Evolutionary conservation across 2,113 vertebrate genomes (phyloP).

Genomic region (Rhegmatorhina hoffmannsi): DNA sequence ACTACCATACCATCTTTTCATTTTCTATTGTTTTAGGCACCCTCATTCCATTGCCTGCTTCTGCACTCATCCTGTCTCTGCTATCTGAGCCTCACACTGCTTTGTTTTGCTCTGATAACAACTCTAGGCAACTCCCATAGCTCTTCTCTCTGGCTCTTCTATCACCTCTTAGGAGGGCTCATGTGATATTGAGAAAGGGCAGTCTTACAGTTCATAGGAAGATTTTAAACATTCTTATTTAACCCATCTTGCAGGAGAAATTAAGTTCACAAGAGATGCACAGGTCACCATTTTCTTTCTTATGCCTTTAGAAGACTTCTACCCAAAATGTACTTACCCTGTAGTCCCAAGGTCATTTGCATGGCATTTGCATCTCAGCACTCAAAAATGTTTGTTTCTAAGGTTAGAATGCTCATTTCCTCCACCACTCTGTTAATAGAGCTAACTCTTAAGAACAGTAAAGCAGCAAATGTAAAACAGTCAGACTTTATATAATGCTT

Average conservation of each 20-base stretch:
- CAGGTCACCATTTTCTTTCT: not conserved
- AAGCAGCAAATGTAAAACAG: not conserved
- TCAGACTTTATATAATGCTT: not conserved
- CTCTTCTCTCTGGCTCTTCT: not conserved
- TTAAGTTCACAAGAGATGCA: not conserved
- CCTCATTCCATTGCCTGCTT: not conserved
- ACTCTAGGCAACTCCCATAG: not conserved
- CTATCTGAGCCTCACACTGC: not conserved
- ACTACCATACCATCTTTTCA: not conserved
- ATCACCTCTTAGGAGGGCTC: not conserved
- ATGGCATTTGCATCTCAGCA: not conserved
- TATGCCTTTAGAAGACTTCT: not conserved
- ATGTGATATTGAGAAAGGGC: not conserved
- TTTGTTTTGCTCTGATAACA: not conserved
- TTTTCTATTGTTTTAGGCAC: not conserved
- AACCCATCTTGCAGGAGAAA: not conserved
- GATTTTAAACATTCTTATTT: not conserved
- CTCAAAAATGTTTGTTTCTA: not conserved
- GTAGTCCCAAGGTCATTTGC: not conserved
- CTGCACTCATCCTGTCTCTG: rapidly evolving
- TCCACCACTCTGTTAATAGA: not conserved
- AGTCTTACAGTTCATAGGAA: not conserved
- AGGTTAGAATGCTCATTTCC: not conserved
- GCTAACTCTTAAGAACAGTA: not conserved
- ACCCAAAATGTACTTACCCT: not conserved